Evolutionary conservation across 2,888 invertebrate species (phyloP), one percentile per base, ranked within the genome.

Genomic region (Drosophila demipolita): DNA sequence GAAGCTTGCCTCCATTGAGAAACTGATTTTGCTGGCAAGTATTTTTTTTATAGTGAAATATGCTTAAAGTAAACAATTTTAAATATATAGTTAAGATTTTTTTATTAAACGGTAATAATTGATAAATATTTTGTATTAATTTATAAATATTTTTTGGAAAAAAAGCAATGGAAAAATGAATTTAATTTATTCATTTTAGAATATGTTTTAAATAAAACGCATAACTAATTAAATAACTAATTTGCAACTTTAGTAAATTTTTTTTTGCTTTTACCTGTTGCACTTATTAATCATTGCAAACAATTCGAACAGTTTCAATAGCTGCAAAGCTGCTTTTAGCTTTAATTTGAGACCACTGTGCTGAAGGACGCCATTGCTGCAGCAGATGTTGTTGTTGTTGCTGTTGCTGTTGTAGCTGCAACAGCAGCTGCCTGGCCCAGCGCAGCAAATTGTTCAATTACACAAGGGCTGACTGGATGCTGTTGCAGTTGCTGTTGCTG

Each of bases 371-470:
- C 76, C 76, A 76, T 80, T 80, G 77, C 53, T 36, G 63, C 35
- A 54, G 71, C 50, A 58, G 68, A 26, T 55, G 66, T 40, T 49
- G 61, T 49, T 53, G 58, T 38, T 50, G 52, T 48, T 36, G 35
- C 4, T 35, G 15, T 40, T n/a, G 36, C 17, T 66, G 73, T 3
- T 69, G 66, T n/a, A 55, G 49, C 20, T 63, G 71, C 68, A 63
- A 54, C 67, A 70, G 72, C 84, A 70, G 67, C 68, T 62, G 82
- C 66, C 72, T 71, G 73, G 68, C 35, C 67, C 73, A 83, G 88
- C 73, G 86, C 69, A 85, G 80, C 88, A 87, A 87, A 87, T 87
- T 90, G 86, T 87, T 88, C 90, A 87, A 87, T 87, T 90, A 87
- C 86, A 80, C 84, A 81, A 71, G 59, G 75, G 65, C 79, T 67